These are phyloP conservation scores for Mesoligia furuncula DNA, from an alignment of 2,888 invertebrate genomes.

Conservation along the genomic window DNA sequence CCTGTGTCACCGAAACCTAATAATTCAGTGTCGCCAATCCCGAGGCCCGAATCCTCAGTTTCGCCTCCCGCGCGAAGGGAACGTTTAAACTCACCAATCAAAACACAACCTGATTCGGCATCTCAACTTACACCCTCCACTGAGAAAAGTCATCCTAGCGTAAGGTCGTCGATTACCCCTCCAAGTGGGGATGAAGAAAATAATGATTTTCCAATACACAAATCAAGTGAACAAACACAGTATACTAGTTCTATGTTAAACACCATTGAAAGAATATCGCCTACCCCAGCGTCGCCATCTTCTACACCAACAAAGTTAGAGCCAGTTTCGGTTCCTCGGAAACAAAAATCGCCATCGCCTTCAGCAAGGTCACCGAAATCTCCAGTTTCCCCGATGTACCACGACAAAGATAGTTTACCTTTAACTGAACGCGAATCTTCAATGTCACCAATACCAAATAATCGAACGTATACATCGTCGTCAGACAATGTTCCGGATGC, in stretches of 20 bases:
- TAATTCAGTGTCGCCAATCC: constrained; percentile 74
- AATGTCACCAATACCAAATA: constrained; percentile 72
- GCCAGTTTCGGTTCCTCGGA: constrained; percentile 72
- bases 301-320: constrained; percentile 67
- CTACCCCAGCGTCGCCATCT: constrained; percentile 69
- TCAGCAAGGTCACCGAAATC: constrained; percentile 77
- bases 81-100: constrained; percentile 74
- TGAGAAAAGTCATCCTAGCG: constrained; percentile 74
- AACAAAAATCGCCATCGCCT: constrained; percentile 83
- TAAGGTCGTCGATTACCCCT: constrained; percentile 75
- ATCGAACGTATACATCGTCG: constrained; percentile 60
- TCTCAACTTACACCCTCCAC: constrained; percentile 66
- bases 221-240: constrained; percentile 70
- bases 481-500: constrained; percentile 69
- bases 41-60: constrained; percentile 75
- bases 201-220: constrained; percentile 65
- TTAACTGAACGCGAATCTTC: constrained; percentile 68
- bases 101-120: constrained; percentile 69
- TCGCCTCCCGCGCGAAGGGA: constrained; percentile 78
- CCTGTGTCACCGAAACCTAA: constrained; percentile 80
- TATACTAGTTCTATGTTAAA: constrained; percentile 69
- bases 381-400: constrained; percentile 72
- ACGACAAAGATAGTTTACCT: constrained; percentile 70
- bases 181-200: constrained; percentile 74
- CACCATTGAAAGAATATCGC: constrained; percentile 75